phyloP scores from a whole-genome alignment of 2,113 vertebrate species.

The Nyctereutes procyonoides region DNA sequence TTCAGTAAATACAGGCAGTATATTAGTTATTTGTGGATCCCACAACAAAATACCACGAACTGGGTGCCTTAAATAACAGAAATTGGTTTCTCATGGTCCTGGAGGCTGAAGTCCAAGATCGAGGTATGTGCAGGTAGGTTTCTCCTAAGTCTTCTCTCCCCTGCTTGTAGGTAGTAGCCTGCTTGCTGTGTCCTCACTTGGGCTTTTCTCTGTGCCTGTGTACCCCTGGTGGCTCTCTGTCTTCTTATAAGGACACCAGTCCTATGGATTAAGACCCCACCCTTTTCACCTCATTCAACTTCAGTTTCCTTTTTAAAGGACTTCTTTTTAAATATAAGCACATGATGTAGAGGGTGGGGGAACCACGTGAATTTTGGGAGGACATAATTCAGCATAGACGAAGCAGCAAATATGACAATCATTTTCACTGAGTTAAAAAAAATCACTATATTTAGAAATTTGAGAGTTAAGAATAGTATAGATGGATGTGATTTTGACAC shows the following conservation, averaged over 20 bases:
- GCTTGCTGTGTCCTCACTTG: background rate
- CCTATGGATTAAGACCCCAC: background rate
- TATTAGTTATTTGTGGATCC: background rate
- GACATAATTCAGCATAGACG: background rate
- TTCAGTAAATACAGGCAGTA: background rate
- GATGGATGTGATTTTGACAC: background rate
- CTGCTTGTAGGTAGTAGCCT: background rate
- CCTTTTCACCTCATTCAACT: background rate
- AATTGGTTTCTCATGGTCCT: background rate
- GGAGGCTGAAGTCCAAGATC: background rate
- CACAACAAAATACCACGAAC: background rate
- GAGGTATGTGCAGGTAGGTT: background rate
- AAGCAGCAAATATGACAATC: background rate
- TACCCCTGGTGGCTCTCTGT: background rate
- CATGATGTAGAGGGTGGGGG: no score
- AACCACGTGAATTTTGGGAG: background rate
- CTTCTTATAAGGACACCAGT: background rate
- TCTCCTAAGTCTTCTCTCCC: background rate
- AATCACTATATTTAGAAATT: slow-evolving; percentile 8
- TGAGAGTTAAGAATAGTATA: background rate
- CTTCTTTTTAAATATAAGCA: background rate
- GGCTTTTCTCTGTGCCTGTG: background rate
- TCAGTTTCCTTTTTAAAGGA: background rate
- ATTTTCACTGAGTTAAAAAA: background rate
- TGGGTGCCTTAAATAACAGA: background rate